Evolutionary conservation across 2,113 vertebrate species (phyloP).

Genomic region (Numida meleagris): DNA sequence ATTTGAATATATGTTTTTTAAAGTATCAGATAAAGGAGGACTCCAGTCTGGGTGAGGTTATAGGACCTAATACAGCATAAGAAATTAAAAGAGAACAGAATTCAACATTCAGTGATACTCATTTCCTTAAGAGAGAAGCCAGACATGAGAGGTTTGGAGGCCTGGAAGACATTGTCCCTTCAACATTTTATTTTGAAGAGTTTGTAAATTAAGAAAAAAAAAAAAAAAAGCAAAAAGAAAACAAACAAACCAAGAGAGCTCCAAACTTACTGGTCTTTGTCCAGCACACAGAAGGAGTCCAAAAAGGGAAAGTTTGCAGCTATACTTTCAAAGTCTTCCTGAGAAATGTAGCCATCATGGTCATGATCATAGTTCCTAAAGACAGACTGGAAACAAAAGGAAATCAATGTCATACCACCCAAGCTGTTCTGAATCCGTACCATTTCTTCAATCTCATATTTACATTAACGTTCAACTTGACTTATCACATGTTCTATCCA

Average conservation of each 20-base stretch:
- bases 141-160: neutral
- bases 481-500: neutral
- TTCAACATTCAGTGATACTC: neutral
- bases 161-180: neutral
- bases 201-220: neutral
- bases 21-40: neutral
- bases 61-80: neutral
- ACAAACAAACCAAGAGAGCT: neutral
- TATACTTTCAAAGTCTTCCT: slow-evolving; percentile 97
- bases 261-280: slow-evolving; percentile 96
- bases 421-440: neutral
- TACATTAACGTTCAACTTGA: neutral
- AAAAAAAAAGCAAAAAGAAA: neutral
- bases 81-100: neutral
- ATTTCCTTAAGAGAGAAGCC: neutral
- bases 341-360: slow-evolving; percentile 95
- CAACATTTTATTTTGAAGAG: neutral
- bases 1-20: neutral
- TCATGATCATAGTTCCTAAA: slow-evolving; percentile 98
- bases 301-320: slow-evolving; percentile 97
- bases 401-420: neutral
- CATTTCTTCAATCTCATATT: neutral
- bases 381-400: slow-evolving; percentile 86
- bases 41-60: neutral
- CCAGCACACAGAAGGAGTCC: slow-evolving; percentile 96